Base-by-base conservation (phyloP, 2,888 invertebrate species). In the Dicranocentrus wangi region DNA sequence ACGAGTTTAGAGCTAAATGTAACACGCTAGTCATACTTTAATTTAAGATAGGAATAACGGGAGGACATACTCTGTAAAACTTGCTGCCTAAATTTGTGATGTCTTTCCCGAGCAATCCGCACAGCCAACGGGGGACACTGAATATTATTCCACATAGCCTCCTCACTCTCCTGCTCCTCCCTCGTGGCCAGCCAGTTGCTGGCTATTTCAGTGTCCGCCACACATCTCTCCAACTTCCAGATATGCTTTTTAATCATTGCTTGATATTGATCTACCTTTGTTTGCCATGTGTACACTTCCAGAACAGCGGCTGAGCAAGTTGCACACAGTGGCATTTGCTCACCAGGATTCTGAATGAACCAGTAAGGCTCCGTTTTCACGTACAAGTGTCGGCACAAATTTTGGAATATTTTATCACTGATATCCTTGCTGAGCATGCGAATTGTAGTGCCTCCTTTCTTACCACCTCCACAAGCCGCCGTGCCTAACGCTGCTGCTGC, bases 391-490 rank as follows among this genome's bases (percentile, higher is more conserved):
- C 65, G 23, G 27, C 78, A 79, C 17, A 79, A 21, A 21, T 71
- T 79, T 43, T 79, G 78, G 25, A 79, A 79, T n/a, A 79, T 79
- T 27, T 79, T 79, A 27, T 79, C 78, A 32, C 78, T 79, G 10
- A 79, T 71, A 58, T 79, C 78, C 15, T 79, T 79, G 55, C 71
- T 71, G 28, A 79, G 32, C n/a, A 71, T 79, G 19, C 78, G 63
- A 27, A 79, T 71, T 43, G 78, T 79, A 1, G 78, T 25, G 2
- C 77, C 77, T 8, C 27, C 68, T 17, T 25, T 66, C 17, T 43
- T 76, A 1, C 61, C 51, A 39, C 2, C 61, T 27, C 66, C 68
- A n/a, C n/a, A n/a, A n/a, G n/a, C n/a, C n/a, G n/a, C n/a, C n/a
- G n/a, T n/a, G n/a, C n/a, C n/a, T n/a, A n/a, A n/a, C n/a, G n/a